Evolutionary conservation across 2,113 vertebrate genomes (phyloP), one percentile per base, ranked within the genome.

Genomic region (Albula glossodonta): DNA sequence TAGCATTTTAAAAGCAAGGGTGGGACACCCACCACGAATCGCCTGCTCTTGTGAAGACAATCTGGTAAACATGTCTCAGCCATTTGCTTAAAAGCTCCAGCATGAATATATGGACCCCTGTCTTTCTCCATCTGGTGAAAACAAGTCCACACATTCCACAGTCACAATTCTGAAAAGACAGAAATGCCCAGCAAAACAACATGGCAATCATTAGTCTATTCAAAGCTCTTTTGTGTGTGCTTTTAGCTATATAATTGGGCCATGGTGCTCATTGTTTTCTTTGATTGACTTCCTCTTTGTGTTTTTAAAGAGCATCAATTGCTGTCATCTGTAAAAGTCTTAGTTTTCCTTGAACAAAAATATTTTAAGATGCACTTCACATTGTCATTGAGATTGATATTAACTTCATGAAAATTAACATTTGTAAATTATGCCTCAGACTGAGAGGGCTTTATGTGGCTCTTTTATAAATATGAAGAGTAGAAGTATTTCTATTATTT

Each of bases 31-130:
- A 74, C 89, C 80, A 81, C 70, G 82, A 86, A 66, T 70, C 50
- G 41, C 83, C 85, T 87, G 57, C 83, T 80, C 41, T n/a, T 81
- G 77, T 60, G 19, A 50, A 49, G 11, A 49, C 78, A 25, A 15
- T 77, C 50, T 6, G 66, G 66, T 51, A 84, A 84, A 86, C 87
- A 87, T 84, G 49, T 84, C 81, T 53, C 79, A 86, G 84, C 81
- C 82, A 86, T 88, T 89, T 89, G 60, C 79, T 50, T 63, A 89
- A 86, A 85, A 88, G 88, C 86, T 84, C 86, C 52, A 48, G 41
- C 82, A 78, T 60, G 49, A 51, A 60, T 52, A 31, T 15, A 17
- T 10, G 56, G 86, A 86, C 86, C 60, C 60, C 4, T 66, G 85
- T 83, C 86, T 56, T 19, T 79, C 77, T 79, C 53, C 41, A 82